A percentile compares a stretch with the other conserved stretches of the same genome.
Conservation (phyloP, 2,888 invertebrate species). For the Nephrocerus scutellatus region DNA sequence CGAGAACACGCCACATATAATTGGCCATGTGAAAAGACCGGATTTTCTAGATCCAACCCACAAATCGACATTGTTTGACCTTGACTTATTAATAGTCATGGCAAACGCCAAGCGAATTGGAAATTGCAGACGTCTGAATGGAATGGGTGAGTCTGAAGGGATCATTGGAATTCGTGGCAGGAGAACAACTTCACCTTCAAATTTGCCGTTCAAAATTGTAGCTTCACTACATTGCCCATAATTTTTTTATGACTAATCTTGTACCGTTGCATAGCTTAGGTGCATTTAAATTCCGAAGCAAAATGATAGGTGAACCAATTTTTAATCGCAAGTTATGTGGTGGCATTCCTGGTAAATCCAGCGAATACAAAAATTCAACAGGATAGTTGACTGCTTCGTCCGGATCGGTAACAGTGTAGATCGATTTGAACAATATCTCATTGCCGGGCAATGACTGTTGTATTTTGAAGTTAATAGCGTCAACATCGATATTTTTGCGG, state of each 20-base stretch:
- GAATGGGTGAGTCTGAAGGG: conserved; percentile 29
- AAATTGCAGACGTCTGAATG: conserved; percentile 34
- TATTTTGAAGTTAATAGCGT: too few relatives aligned
- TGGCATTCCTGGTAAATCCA: conserved; percentile 7
- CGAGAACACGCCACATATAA: conserved; percentile 33
- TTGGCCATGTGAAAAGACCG: conserved; percentile 33
- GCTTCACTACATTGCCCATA: too few relatives aligned
- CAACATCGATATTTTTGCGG: too few relatives aligned
- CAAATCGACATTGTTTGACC: conserved; percentile 28
- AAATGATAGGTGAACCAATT: too few relatives aligned
- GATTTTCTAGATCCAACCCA: conserved; percentile 29
- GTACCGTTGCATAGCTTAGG: too few relatives aligned
- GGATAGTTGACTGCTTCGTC: conserved; percentile 4
- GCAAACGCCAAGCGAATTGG: conserved; percentile 32
- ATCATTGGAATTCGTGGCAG: conserved; percentile 36
- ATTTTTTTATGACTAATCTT: too few relatives aligned
- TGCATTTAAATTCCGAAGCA: too few relatives aligned
- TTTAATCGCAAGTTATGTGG: conserved; percentile 4
- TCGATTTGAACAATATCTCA: too few relatives aligned
- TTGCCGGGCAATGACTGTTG: too few relatives aligned
- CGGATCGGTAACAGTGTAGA: too few relatives aligned
- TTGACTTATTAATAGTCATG: conserved; percentile 35
- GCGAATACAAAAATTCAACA: neutral
- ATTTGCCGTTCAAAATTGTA: too few relatives aligned
- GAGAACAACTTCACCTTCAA: conserved; percentile 22